phyloP scores from a whole-genome alignment of 2,888 invertebrate genomes.

The Hemithea aestivaria region DNA sequence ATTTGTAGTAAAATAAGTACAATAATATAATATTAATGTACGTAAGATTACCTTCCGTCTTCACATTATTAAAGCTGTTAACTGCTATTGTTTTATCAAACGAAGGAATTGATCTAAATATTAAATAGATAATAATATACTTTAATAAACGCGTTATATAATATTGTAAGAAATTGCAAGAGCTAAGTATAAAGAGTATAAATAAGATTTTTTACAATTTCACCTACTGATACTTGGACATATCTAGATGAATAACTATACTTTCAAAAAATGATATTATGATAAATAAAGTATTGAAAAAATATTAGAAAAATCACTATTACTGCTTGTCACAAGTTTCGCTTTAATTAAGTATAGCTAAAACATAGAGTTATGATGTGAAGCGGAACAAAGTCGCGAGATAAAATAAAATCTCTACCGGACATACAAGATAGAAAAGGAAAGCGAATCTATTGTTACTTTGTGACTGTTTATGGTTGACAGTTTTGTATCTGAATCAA shows the following conservation, averaged over 20 bases:
- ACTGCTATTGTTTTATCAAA: slow-evolving; percentile 40
- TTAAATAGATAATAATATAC: slow-evolving; percentile 28
- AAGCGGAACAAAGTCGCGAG: too few species aligned
- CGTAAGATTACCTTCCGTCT: slow-evolving; percentile 4
- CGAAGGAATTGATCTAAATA: slow-evolving; percentile 60
- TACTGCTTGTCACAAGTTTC: too few species aligned
- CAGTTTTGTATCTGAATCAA: too few species aligned
- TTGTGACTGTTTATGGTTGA: too few species aligned
- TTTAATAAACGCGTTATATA: slow-evolving; percentile 24
- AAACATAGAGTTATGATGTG: too few species aligned
- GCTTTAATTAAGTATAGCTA: too few species aligned
- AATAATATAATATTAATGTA: background rate
- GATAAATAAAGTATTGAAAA: background rate
- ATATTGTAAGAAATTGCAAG: slow-evolving; percentile 23
- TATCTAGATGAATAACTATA: slow-evolving; percentile 20
- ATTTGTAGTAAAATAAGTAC: too few species aligned
- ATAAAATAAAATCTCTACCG: too few species aligned
- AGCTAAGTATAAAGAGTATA: slow-evolving; percentile 22
- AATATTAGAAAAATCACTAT: background rate
- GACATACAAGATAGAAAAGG: too few species aligned
- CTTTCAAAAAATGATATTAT: slow-evolving; percentile 15
- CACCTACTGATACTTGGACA: slow-evolving; percentile 17
- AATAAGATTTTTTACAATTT: slow-evolving; percentile 21
- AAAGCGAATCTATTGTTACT: too few species aligned
- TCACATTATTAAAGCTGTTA: slow-evolving; percentile 8